A percentile compares a stretch with the other conserved stretches of the same genome.
Conservation (phyloP, 1,140 invertebrate species). For the Grapholita molesta region DNA sequence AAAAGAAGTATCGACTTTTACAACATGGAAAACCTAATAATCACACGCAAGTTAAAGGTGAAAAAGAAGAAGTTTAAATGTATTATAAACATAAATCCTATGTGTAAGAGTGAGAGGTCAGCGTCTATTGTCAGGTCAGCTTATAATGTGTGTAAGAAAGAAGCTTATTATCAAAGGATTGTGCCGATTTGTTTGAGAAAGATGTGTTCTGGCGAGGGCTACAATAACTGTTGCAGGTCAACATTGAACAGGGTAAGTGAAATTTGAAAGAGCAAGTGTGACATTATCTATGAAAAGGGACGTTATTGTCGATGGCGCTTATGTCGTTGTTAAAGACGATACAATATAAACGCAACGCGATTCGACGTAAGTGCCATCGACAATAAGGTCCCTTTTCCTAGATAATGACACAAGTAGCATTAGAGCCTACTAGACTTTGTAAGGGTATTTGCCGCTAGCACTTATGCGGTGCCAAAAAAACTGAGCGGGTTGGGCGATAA, state of each 20-base stretch:
- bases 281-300: too few relatives aligned
- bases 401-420: too few relatives aligned
- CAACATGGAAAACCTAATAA: constrained; percentile 18
- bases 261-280: too few relatives aligned
- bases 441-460: too few relatives aligned
- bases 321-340: too few relatives aligned
- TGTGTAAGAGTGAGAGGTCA: not conserved
- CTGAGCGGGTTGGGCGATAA: too few relatives aligned
- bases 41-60: constrained; percentile 23
- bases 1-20: not conserved
- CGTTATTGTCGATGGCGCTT: too few relatives aligned
- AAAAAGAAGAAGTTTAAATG: constrained; percentile 25
- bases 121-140: not conserved
- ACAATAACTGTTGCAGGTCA: not conserved
- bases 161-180: not conserved
- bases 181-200: not conserved
- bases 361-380: too few relatives aligned
- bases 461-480: too few relatives aligned
- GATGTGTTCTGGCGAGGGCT: not conserved
- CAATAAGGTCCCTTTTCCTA: too few relatives aligned
- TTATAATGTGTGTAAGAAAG: not conserved
- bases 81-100: constrained; percentile 16
- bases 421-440: too few relatives aligned
- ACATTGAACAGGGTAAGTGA: not conserved
- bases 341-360: too few relatives aligned